Percentiles rank a stretch among this genome's conserved stretches.
Evolutionary conservation across 1,140 invertebrate species (phyloP).

Genomic region (Anagrus nilaparvatae): DNA sequence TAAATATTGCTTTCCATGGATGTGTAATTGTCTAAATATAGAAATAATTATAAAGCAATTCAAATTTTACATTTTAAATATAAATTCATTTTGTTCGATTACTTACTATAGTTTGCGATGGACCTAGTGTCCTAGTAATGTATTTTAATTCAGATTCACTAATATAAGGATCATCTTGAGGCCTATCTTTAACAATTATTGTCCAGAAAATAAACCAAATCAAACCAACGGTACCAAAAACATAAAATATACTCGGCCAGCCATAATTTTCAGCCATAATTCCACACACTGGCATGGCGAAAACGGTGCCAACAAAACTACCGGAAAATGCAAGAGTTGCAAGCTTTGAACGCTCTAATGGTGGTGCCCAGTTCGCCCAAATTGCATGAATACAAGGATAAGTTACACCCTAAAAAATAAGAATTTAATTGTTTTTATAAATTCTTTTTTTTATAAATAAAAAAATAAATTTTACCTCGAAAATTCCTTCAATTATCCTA

Average conservation of each 20-base stretch:
- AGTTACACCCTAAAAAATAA: slow-evolving; percentile 63
- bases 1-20: slow-evolving; percentile 74
- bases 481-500: slow-evolving; percentile 77
- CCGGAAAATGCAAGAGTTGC: slow-evolving; percentile 73
- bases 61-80: too few species aligned
- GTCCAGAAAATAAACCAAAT: slow-evolving; percentile 65
- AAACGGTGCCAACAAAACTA: slow-evolving; percentile 71
- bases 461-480: slow-evolving; percentile 53
- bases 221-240: slow-evolving; percentile 66
- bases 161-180: slow-evolving; percentile 66
- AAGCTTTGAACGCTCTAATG: slow-evolving; percentile 65
- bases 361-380: slow-evolving; percentile 83
- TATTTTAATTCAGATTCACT: slow-evolving; percentile 65
- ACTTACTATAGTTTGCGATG: neutral
- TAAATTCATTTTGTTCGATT: too few species aligned
- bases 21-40: slow-evolving; percentile 44
- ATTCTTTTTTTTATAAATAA: slow-evolving; percentile 2
- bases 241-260: slow-evolving; percentile 83
- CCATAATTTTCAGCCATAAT: slow-evolving; percentile 60
- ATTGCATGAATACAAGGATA: slow-evolving; percentile 83
- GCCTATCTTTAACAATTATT: slow-evolving; percentile 61
- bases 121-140: slow-evolving; percentile 46
- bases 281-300: slow-evolving; percentile 67
- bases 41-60: slow-evolving; percentile 7
- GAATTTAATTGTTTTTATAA: slow-evolving; percentile 4